These are phyloP conservation scores for Peromyscus melanophrys DNA, from an alignment of 2,797 vertebrate species.

Conservation along the genomic window DNA sequence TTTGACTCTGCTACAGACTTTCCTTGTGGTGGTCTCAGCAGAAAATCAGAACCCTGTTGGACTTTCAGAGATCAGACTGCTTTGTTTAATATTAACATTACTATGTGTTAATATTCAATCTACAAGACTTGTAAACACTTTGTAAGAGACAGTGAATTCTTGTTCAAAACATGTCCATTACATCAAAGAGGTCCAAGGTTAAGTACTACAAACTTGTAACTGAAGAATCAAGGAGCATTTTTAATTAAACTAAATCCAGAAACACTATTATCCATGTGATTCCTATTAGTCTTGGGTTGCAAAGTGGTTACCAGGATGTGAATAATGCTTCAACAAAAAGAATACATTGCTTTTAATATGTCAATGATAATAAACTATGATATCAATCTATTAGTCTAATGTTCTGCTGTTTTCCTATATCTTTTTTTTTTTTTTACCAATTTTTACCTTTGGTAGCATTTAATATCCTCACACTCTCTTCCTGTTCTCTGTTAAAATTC, in stretches of 20 bases:
- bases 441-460: not conserved
- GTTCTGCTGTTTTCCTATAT: not conserved
- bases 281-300: not conserved
- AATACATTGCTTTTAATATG: not conserved
- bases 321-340: not conserved
- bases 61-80: conserved; percentile 5
- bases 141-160: conserved; percentile 54
- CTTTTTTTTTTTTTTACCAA: not conserved
- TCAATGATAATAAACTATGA: not conserved
- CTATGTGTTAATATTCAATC: conserved; percentile 78
- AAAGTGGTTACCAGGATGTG: not conserved
- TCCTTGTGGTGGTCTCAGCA: conserved; percentile 53
- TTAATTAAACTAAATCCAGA: conserved; percentile 11
- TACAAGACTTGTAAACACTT: conserved; percentile 64
- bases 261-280: not conserved
- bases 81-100: conserved; percentile 69
- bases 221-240: not conserved
- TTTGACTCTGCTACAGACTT: conserved; percentile 18
- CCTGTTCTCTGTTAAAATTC: not conserved
- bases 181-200: conserved; percentile 60
- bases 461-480: not conserved
- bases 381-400: not conserved
- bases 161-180: conserved; percentile 70
- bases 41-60: conserved; percentile 54
- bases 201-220: conserved; percentile 33